These are phyloP conservation scores for Apteryx mantelli DNA, from an alignment of 2,113 vertebrate genomes.

Conservation along the genomic window DNA sequence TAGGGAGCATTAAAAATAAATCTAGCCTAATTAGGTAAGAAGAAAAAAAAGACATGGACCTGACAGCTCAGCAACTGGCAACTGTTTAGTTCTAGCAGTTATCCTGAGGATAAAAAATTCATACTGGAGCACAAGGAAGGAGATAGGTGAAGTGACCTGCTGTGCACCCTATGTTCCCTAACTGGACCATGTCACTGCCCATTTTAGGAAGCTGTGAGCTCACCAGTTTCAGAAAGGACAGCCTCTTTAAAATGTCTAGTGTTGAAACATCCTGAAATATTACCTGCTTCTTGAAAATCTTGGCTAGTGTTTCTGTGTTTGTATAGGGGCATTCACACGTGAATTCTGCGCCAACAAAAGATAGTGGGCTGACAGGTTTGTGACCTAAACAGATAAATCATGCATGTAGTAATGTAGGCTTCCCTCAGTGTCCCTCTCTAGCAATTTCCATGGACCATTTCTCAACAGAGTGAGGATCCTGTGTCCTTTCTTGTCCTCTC, in stretches of 20 bases:
- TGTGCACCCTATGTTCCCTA: not conserved
- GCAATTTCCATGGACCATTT: constrained; percentile 12
- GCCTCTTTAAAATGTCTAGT: not conserved
- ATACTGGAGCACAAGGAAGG: not conserved
- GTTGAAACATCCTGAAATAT: not conserved
- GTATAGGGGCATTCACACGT: not conserved
- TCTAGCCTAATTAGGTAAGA: constrained; percentile 36
- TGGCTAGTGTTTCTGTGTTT: not conserved
- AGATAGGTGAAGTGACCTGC: not conserved
- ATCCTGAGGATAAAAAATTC: not conserved
- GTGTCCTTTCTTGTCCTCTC: not conserved
- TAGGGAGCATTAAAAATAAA: constrained; percentile 46
- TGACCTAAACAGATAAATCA: accelerated
- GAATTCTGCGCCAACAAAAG: not conserved
- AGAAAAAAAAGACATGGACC: not conserved
- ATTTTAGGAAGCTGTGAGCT: constrained; percentile 6
- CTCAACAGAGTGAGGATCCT: not conserved
- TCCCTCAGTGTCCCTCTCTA: not conserved
- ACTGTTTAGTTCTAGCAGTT: not conserved
- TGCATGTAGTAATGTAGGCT: not conserved
- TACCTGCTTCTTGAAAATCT: not conserved
- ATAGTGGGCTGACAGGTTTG: not conserved
- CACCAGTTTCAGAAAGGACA: not conserved
- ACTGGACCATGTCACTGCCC: not conserved
- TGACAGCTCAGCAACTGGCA: constrained; percentile 9